These are phyloP conservation scores for Peromyscus melanophrys DNA, from an alignment of 2,797 vertebrate species.

Conservation along the genomic window DNA sequence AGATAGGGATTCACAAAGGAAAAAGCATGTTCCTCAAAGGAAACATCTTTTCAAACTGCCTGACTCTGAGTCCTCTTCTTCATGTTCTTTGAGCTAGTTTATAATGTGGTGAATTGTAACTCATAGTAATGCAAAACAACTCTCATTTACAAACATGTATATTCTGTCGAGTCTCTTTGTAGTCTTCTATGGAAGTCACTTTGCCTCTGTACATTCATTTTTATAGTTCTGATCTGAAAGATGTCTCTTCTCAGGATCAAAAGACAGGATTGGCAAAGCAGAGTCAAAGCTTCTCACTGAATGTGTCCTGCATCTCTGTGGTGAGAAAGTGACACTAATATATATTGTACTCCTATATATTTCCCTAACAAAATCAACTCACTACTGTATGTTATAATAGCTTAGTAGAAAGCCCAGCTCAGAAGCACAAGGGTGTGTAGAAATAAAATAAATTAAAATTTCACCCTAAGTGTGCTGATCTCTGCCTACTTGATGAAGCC, in stretches of 20 bases:
- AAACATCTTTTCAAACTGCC: not conserved
- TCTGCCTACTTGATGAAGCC: not conserved
- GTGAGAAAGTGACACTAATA: not conserved
- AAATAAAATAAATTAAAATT: not conserved
- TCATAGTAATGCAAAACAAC: constrained; percentile 45
- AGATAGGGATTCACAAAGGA: not conserved
- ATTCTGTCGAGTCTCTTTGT: not conserved
- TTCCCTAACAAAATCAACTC: not conserved
- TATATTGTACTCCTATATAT: not conserved
- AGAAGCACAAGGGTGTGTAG: not conserved
- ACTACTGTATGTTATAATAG: not conserved
- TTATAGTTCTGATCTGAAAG: constrained; percentile 12
- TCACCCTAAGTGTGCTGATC: not conserved
- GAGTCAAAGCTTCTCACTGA: not conserved
- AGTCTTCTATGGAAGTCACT: not conserved
- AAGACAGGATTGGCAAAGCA: not conserved
- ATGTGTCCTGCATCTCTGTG: not conserved
- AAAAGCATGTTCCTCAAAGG: not conserved
- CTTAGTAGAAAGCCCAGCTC: not conserved
- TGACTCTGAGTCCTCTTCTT: not conserved
- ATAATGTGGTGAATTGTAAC: not conserved
- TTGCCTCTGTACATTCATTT: not conserved
- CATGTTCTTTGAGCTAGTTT: not conserved
- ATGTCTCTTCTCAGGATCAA: not conserved
- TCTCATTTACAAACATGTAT: not conserved